Percentiles rank a stretch among this genome's conserved stretches.
These are phyloP conservation scores for Pyrgilauda ruficollis DNA, from an alignment of 2,113 vertebrate species.

Conservation along the genomic window DNA sequence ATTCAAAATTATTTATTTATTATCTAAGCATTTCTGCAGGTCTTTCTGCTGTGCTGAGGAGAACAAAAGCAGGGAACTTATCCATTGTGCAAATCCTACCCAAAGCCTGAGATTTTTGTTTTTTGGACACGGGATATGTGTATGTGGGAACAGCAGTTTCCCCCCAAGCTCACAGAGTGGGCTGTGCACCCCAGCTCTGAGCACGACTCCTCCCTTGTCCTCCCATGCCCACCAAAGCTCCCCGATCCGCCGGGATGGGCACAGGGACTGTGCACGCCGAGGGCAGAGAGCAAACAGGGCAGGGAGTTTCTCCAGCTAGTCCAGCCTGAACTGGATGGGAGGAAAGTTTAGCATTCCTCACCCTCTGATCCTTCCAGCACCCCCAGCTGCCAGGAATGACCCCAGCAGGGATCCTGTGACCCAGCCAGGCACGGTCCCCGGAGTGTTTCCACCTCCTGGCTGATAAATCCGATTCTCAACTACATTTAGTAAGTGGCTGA, in stretches of 20 bases:
- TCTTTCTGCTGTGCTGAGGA: background rate
- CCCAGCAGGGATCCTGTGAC: background rate
- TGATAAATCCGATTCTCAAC: background rate
- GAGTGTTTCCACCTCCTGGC: background rate
- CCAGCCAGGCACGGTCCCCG: fast-evolving
- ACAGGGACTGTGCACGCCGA: fast-evolving
- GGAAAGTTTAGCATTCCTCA: background rate
- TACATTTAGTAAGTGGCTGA: background rate
- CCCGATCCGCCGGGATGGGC: fast-evolving
- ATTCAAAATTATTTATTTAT: background rate
- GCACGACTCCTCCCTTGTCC: background rate
- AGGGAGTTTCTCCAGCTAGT: background rate
- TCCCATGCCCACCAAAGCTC: background rate
- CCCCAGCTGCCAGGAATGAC: background rate
- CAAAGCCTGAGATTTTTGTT: background rate
- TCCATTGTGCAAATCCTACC: background rate
- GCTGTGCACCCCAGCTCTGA: background rate
- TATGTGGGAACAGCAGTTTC: background rate
- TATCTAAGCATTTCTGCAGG: background rate
- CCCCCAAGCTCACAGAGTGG: fast-evolving
- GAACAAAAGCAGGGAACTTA: background rate
- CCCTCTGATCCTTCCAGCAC: background rate
- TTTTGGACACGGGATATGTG: background rate
- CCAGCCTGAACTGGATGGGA: background rate
- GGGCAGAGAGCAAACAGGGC: background rate